These are phyloP conservation scores for Laothoe populi DNA, from an alignment of 2,888 invertebrate genomes.

Conservation along the genomic window DNA sequence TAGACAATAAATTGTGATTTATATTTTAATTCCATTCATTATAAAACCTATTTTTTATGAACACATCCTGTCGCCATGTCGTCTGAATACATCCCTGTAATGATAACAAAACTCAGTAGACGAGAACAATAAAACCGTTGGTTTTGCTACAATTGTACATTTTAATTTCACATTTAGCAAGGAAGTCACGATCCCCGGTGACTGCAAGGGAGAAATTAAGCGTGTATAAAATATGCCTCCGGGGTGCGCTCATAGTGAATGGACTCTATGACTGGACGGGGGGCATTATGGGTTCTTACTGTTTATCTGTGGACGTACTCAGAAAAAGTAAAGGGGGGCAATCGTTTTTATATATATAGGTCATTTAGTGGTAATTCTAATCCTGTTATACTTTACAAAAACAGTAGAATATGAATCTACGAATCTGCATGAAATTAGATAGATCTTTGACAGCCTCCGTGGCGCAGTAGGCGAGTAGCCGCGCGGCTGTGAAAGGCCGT, in stretches of 20 bases:
- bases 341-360: not conserved
- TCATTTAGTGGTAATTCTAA: too few relatives aligned
- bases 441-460: too few relatives aligned
- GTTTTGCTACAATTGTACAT: constrained; percentile 26
- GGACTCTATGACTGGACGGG: not conserved
- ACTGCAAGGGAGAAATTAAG: constrained; percentile 24
- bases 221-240: constrained; percentile 8
- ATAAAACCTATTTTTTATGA: not conserved
- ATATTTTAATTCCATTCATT: too few relatives aligned
- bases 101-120: constrained; percentile 14
- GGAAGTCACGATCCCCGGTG: constrained; percentile 4
- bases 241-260: not conserved
- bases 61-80: not conserved
- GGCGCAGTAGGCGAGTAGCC: too few relatives aligned
- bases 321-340: not conserved
- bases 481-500: too few relatives aligned
- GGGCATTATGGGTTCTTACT: not conserved
- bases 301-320: not conserved
- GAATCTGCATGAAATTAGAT: too few relatives aligned
- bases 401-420: too few relatives aligned
- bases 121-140: constrained; percentile 27
- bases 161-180: constrained; percentile 26
- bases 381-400: too few relatives aligned
- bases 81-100: not conserved
- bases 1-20: too few relatives aligned